A percentile compares a stretch with the other conserved stretches of the same genome.
Conservation (phyloP, 2,888 invertebrate species). For the Matsumyia berberina region DNA sequence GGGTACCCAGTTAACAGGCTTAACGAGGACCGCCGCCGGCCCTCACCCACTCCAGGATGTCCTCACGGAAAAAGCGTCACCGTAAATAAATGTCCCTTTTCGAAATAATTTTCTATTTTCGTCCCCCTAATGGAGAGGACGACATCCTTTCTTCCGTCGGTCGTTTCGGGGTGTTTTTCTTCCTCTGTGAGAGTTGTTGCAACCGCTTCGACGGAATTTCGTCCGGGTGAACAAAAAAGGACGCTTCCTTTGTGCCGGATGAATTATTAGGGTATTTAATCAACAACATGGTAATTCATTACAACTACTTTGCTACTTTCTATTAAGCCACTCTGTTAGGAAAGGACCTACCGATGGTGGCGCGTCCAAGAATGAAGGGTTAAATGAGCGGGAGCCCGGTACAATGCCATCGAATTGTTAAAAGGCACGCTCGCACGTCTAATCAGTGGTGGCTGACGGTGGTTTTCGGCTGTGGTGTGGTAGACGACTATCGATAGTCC, state of each 20-base stretch:
- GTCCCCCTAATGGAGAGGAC: slow-evolving; percentile 42
- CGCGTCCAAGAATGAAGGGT: slow-evolving; percentile 33
- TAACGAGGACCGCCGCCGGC: not conserved
- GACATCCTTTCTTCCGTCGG: slow-evolving; percentile 9
- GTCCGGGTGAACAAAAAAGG: slow-evolving; percentile 25
- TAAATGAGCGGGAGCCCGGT: slow-evolving; percentile 7
- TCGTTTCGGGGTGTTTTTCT: not conserved
- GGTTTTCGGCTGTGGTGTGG: not conserved
- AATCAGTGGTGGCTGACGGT: slow-evolving; percentile 8
- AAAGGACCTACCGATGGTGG: not conserved
- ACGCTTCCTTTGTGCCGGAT: slow-evolving; percentile 28
- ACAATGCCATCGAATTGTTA: slow-evolving; percentile 27
- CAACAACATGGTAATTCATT: slow-evolving; percentile 70
- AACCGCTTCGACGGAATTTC: slow-evolving; percentile 1
- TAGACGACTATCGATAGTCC: not conserved
- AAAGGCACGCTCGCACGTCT: slow-evolving; percentile 51
- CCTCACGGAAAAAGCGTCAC: slow-evolving; percentile 25
- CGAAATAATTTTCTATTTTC: slow-evolving; percentile 55
- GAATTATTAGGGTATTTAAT: slow-evolving; percentile 67
- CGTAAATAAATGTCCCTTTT: slow-evolving; percentile 47
- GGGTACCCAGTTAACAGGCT: not conserved
- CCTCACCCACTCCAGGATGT: not conserved
- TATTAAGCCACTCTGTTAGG: slow-evolving; percentile 45
- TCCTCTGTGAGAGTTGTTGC: not conserved
- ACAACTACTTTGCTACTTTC: slow-evolving; percentile 58